phyloP scores from a whole-genome alignment of 2,113 vertebrate genomes.

The Typhlomys cinereus region DNA sequence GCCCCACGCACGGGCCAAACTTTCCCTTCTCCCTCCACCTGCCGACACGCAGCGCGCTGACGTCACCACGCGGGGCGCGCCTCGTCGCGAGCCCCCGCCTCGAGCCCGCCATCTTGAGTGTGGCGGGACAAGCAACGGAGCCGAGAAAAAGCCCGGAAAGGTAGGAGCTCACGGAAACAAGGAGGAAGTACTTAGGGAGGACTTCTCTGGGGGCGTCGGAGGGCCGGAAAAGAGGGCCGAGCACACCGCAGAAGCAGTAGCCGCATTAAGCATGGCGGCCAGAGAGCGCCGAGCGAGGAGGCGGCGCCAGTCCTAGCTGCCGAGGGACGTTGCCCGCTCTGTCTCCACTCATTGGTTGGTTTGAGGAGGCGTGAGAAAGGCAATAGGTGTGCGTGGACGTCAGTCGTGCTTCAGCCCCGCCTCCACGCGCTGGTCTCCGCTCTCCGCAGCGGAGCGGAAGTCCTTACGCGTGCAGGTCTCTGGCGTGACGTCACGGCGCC shows the following conservation, averaged over 20 bases:
- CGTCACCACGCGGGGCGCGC: slow-evolving; percentile 76
- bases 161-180: background rate
- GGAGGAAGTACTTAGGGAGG: background rate
- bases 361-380: slow-evolving; percentile 55
- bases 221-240: background rate
- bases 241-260: background rate
- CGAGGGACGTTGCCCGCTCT: background rate
- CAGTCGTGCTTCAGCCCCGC: slow-evolving; percentile 51
- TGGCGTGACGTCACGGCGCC: slow-evolving; percentile 25
- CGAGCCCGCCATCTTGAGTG: slow-evolving; percentile 79
- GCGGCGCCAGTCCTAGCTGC: background rate
- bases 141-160: background rate
- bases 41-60: slow-evolving; percentile 76
- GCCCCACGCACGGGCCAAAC: slow-evolving; percentile 69
- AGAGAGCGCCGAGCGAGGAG: background rate
- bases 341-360: slow-evolving; percentile 66
- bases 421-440: background rate
- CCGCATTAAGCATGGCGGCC: slow-evolving; percentile 84
- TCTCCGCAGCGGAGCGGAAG: fast-evolving
- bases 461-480: too few relatives aligned
- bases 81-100: background rate
- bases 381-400: background rate
- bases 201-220: background rate
- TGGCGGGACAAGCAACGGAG: background rate
- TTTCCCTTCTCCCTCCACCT: slow-evolving; percentile 78